A percentile compares a stretch with the other conserved stretches of the same genome.
Evolutionary conservation across 2,797 vertebrate species (phyloP).

Genomic region (Sciaenops ocellatus): DNA sequence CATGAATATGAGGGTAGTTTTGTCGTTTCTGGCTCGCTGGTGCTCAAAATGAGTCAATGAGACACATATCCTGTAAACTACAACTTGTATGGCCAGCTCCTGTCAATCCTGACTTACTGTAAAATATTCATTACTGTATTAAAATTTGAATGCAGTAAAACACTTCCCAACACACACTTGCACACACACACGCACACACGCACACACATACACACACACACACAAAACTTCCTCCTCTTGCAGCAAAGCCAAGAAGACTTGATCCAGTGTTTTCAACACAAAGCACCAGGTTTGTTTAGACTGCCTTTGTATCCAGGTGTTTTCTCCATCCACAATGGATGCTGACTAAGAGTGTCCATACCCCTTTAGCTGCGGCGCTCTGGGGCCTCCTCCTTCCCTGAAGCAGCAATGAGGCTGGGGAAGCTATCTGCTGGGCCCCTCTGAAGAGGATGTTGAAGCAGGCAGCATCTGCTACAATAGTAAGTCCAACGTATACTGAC

Average conservation of each 20-base stretch:
- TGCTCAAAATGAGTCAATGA: constrained; percentile 20
- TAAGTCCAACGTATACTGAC: constrained; percentile 48
- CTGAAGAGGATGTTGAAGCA: constrained; percentile 41
- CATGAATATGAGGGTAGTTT: no score
- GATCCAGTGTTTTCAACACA: constrained; percentile 36
- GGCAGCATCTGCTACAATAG: constrained; percentile 65
- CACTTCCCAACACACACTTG: neutral
- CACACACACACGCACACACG: neutral
- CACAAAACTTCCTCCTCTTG: neutral
- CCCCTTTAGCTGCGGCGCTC: constrained; percentile 55
- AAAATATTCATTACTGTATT: neutral
- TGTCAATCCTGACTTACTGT: constrained; percentile 14
- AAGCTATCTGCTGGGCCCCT: constrained; percentile 74
- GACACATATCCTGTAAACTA: constrained; percentile 22
- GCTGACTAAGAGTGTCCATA: constrained; percentile 70
- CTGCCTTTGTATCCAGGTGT: constrained; percentile 70
- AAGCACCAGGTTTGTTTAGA: constrained; percentile 61
- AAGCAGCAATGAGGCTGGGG: constrained; percentile 64
- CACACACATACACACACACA: constrained; percentile 1
- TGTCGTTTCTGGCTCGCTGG: neutral
- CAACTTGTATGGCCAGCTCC: neutral
- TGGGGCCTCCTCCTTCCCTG: constrained; percentile 51
- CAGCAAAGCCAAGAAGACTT: constrained; percentile 19
- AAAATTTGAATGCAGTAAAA: constrained; percentile 4
- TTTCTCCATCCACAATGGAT: constrained; percentile 73